Evolutionary conservation across 2,797 vertebrate species (phyloP), one percentile per base, ranked within the genome.

Genomic region (Furcifer pardalis): DNA sequence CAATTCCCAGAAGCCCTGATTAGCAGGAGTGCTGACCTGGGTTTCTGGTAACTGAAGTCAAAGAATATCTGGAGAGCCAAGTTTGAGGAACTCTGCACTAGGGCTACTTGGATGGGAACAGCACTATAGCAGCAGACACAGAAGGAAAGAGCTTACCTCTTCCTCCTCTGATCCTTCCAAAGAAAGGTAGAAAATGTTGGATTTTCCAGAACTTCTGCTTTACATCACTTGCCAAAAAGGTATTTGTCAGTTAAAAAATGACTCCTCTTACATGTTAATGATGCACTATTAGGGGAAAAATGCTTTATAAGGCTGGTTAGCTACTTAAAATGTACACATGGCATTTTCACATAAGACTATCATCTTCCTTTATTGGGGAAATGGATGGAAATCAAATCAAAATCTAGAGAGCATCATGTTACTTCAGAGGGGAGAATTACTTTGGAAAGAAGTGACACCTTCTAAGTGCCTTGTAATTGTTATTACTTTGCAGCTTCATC

Each of bases 341-440:
- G 52, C 66, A 59, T 89, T 88, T 91, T 82, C 40, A 77, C 77
- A 82, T 84, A 78, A 84, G 85, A 56, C 66, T 85, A 78, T 72
- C 88, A 87, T 88, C 86, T 91, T 89, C 86, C 52, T 91, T 81
- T 81, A 17, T 60, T 59, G 56, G 75, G 69, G 83, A 69, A 83
- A 71, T 10, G 40, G 37, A 87, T 42, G 86, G 73, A 91, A 87
- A 92, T 89, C 66, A 72, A 89, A 92, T 89, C 85, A 68, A 88
- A 84, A 83, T 88, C 62, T 89, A 89, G 73, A 65, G 91, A 79
- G 89, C 84, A 71, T n/a, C 0, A 0, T 35, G 52, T 60, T 82
- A 84, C 60, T 84, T 85, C 65, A 90, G 68, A 87, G 66, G 19
- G 65, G 60, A 90, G 77, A 90, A 62, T 30, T 62, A 32, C 85